Percentiles rank a stretch among this genome's conserved stretches.
Evolutionary conservation across 2,888 invertebrate genomes (phyloP).

Genomic region (Auanema freiburgensis): DNA sequence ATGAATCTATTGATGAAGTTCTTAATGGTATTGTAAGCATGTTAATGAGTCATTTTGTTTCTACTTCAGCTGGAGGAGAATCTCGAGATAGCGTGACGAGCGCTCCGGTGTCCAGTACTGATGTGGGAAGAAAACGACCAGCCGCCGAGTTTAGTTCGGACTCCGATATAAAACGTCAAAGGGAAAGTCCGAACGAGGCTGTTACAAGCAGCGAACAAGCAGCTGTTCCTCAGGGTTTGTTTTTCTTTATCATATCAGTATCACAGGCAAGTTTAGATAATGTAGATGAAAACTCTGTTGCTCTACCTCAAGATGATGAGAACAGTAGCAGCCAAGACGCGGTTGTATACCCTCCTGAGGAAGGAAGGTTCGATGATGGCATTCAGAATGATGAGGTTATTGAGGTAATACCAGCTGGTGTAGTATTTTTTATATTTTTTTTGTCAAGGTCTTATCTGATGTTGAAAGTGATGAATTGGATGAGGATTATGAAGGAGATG

Average conservation of each 20-base stretch:
- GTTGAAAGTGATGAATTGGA: too few species aligned
- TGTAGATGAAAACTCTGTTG: conserved; percentile 30
- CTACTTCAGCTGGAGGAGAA: conserved; percentile 22
- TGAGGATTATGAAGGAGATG: conserved; percentile 11
- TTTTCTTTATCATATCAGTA: background rate
- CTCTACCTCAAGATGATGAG: too few species aligned
- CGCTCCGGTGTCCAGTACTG: conserved; percentile 39
- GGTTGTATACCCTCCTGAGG: background rate
- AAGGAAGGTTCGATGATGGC: background rate
- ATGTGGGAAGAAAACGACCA: conserved; percentile 29
- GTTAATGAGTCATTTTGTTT: too few species aligned
- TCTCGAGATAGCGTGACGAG: conserved; percentile 33
- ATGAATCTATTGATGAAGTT: too few species aligned
- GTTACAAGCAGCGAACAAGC: conserved; percentile 39
- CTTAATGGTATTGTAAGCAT: too few species aligned
- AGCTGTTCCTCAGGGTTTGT: conserved; percentile 3
- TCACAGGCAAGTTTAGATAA: conserved; percentile 1
- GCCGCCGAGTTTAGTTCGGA: conserved; percentile 21
- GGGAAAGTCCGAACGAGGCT: conserved; percentile 37
- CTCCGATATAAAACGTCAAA: conserved; percentile 29
- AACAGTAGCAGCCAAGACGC: too few species aligned
- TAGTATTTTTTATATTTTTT: too few species aligned
- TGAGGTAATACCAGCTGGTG: too few species aligned
- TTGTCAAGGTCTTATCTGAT: too few species aligned
- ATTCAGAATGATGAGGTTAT: background rate